Percentiles rank a stretch among this genome's conserved stretches.
Conservation (phyloP, 2,888 invertebrate genomes). For the Encarsia formosa region DNA sequence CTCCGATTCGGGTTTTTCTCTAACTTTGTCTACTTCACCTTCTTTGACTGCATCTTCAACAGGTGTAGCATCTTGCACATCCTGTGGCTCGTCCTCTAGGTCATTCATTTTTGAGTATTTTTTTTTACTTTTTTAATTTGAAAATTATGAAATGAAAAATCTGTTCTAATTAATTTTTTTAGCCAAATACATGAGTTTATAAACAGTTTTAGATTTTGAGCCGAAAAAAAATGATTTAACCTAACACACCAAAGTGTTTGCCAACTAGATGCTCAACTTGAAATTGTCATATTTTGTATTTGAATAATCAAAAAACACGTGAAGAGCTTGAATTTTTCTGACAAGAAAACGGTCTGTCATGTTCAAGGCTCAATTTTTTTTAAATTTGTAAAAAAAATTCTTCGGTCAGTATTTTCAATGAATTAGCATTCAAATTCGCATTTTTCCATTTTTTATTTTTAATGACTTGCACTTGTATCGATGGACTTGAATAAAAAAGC, state of each 20-base stretch:
- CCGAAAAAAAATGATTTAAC: conserved; percentile 14
- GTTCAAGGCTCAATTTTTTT: too few relatives aligned
- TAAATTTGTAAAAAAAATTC: too few relatives aligned
- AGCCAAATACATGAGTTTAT: not conserved
- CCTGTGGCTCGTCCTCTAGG: conserved; percentile 36
- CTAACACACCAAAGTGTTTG: not conserved
- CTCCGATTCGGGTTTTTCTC: conserved; percentile 13
- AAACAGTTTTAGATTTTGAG: conserved; percentile 23
- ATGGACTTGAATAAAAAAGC: too few relatives aligned
- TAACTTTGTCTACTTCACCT: conserved; percentile 35
- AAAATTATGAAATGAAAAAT: not conserved
- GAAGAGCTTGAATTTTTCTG: too few relatives aligned
- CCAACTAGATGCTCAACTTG: too few relatives aligned
- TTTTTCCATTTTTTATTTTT: too few relatives aligned
- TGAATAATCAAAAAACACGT: too few relatives aligned
- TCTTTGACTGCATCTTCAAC: conserved; percentile 35
- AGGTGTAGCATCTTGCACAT: conserved; percentile 35
- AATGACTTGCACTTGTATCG: too few relatives aligned
- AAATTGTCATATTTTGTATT: too few relatives aligned
- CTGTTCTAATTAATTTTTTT: not conserved
- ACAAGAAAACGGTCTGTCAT: too few relatives aligned
- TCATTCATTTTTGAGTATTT: conserved; percentile 30
- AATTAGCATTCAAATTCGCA: too few relatives aligned
- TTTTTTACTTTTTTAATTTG: not conserved
- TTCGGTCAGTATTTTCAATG: too few relatives aligned